These are phyloP conservation scores for Rhinatrema bivittatum DNA, from an alignment of 2,797 vertebrate species.

Conservation along the genomic window DNA sequence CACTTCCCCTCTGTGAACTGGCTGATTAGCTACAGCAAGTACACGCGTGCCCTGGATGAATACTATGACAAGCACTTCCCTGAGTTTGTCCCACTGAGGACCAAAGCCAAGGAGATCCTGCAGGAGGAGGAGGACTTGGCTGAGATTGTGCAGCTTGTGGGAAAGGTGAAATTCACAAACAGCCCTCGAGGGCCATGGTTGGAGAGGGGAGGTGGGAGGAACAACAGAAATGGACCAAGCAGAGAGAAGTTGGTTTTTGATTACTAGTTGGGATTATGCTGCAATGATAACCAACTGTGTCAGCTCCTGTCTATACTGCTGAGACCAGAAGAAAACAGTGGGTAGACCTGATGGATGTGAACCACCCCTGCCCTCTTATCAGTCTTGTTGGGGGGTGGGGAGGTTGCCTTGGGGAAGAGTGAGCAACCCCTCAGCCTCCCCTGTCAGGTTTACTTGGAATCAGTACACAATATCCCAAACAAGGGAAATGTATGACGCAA, in stretches of 20 bases:
- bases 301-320: no score
- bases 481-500: no score
- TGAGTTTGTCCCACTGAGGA: conserved; percentile 92
- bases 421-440: no score
- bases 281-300: no score
- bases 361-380: no score
- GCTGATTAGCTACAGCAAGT: conserved; percentile 98
- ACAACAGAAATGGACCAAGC: background rate
- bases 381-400: no score
- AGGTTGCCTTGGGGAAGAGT: no score
- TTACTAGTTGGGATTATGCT: no score
- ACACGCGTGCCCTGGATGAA: conserved; percentile 88
- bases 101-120: conserved; percentile 94
- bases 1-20: conserved; percentile 97
- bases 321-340: no score
- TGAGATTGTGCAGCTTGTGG: conserved; percentile 96
- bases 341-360: no score
- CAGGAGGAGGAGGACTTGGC: conserved; percentile 97
- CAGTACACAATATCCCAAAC: no score
- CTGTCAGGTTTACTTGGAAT: no score
- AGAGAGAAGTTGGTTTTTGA: background rate
- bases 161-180: conserved; percentile 68
- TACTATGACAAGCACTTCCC: conserved; percentile 95
- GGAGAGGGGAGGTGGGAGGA: background rate
- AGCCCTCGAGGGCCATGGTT: background rate